phyloP scores from a whole-genome alignment of 2,113 vertebrate genomes.

The Anarrhichthys ocellatus region DNA sequence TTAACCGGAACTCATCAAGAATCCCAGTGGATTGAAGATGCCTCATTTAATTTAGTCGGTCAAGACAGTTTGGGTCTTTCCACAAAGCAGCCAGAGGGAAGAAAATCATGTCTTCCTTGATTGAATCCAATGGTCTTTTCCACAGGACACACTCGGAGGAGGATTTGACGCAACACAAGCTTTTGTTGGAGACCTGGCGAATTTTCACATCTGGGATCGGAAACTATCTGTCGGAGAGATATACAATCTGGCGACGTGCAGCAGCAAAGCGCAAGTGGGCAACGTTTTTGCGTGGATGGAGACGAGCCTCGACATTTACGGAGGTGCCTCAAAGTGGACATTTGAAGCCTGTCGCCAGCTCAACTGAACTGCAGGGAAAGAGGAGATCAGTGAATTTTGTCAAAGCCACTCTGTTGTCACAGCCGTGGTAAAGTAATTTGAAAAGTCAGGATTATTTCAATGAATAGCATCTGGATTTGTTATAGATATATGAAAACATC shows the following conservation, averaged over 20 bases:
- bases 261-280: constrained; percentile 91
- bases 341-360: constrained; percentile 97
- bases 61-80: not conserved
- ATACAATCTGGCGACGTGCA: constrained; percentile 96
- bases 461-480: constrained; percentile 69
- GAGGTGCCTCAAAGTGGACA: constrained; percentile 97
- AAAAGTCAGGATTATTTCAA: constrained; percentile 56
- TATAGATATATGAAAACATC: constrained; percentile 67
- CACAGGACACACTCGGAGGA: constrained; percentile 94
- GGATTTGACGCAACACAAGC: constrained; percentile 98
- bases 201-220: constrained; percentile 98
- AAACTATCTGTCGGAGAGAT: constrained; percentile 94
- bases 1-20: constrained; percentile 35
- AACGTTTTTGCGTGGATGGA: constrained; percentile 98
- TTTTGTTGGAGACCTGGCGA: constrained; percentile 96
- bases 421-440: constrained; percentile 47
- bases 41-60: constrained; percentile 10
- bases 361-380: constrained; percentile 85
- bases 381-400: constrained; percentile 46
- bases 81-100: not conserved
- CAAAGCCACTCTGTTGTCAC: constrained; percentile 63
- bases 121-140: constrained; percentile 53
- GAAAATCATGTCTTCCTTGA: constrained; percentile 25
- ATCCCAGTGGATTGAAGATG: constrained; percentile 15
- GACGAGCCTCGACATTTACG: constrained; percentile 93